Evolutionary conservation across 2,888 invertebrate species (phyloP).

Genomic region (Sphinx pinastri): DNA sequence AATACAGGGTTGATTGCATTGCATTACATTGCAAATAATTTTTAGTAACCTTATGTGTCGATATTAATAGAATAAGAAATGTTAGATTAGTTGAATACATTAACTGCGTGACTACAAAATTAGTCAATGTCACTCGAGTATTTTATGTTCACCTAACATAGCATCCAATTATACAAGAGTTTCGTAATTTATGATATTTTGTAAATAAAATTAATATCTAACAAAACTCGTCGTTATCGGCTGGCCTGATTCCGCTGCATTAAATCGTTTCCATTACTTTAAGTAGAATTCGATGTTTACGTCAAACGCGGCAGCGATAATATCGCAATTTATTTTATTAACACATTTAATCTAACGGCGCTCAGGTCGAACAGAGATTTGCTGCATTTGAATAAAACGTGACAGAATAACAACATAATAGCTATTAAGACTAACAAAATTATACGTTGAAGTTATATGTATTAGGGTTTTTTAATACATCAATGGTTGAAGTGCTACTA

Average conservation of each 20-base stretch:
- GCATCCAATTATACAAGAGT: conserved; percentile 29
- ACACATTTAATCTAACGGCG: conserved; percentile 71
- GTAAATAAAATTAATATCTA: conserved; percentile 52
- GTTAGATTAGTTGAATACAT: conserved; percentile 32
- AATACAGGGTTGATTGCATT: too few relatives aligned
- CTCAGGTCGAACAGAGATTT: conserved; percentile 49
- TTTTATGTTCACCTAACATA: conserved; percentile 18
- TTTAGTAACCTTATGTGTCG: not conserved
- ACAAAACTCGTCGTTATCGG: conserved; percentile 64
- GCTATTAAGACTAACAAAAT: not conserved
- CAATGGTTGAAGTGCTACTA: too few relatives aligned
- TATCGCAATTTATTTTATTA: conserved; percentile 79
- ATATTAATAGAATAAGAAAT: conserved; percentile 5
- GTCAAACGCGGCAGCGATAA: conserved; percentile 78
- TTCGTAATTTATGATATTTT: conserved; percentile 36
- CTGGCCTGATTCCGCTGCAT: conserved; percentile 67
- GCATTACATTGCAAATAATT: too few relatives aligned
- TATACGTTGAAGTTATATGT: not conserved
- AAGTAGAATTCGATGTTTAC: conserved; percentile 82
- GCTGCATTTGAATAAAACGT: conserved; percentile 22
- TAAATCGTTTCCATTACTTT: conserved; percentile 81
- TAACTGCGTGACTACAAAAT: conserved; percentile 39
- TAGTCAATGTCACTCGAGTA: conserved; percentile 27
- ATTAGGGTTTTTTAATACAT: too few relatives aligned
- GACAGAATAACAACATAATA: conserved; percentile 16